These are phyloP conservation scores for Leuciscus waleckii DNA, from an alignment of 2,797 vertebrate genomes.

Conservation along the genomic window DNA sequence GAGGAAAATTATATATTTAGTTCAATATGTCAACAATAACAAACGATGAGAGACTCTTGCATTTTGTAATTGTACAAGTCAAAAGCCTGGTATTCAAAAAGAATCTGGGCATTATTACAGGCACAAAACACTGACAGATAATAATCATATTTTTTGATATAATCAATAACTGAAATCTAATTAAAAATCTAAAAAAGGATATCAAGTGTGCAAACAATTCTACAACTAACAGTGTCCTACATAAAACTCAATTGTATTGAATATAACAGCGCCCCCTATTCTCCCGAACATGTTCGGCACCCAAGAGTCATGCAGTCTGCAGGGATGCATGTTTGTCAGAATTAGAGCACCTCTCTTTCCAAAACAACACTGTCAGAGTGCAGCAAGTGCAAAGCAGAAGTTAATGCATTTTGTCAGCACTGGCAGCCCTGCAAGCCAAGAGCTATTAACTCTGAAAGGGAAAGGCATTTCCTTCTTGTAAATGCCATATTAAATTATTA, in stretches of 20 bases:
- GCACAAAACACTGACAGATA: neutral
- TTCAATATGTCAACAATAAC: neutral
- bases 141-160: neutral
- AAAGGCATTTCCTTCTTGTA: constrained; percentile 88
- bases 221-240: neutral
- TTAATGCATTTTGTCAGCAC: constrained; percentile 85
- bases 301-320: constrained; percentile 15
- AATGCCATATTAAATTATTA: constrained; percentile 88
- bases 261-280: constrained; percentile 32
- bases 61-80: neutral
- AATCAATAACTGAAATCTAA: neutral
- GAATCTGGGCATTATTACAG: neutral
- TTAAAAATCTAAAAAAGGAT: neutral
- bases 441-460: constrained; percentile 84
- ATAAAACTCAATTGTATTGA: constrained; percentile 56
- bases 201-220: neutral
- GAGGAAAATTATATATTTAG: neutral
- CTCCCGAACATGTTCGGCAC: constrained; percentile 8
- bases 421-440: constrained; percentile 79
- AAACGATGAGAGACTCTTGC: neutral
- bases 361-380: constrained; percentile 75
- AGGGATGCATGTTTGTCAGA: constrained; percentile 74
- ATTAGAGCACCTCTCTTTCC: constrained; percentile 72
- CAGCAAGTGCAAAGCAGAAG: constrained; percentile 77
- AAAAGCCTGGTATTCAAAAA: neutral